Evolutionary conservation across 2,797 vertebrate genomes (phyloP).

Genomic region (Tapera naevia): DNA sequence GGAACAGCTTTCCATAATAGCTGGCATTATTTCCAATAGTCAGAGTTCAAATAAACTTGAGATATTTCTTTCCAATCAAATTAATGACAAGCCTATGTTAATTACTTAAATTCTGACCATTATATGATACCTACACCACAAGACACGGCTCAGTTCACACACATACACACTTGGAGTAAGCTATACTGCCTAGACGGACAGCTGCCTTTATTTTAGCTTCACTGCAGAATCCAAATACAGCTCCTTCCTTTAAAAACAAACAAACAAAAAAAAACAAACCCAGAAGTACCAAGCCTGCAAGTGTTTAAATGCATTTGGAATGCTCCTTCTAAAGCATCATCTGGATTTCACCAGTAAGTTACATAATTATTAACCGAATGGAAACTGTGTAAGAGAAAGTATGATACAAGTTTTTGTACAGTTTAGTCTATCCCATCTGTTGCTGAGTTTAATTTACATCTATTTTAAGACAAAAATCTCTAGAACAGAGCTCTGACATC

Average conservation of each 20-base stretch:
- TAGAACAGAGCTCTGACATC: background rate
- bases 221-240: background rate
- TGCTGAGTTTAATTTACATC: background rate
- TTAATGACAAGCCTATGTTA: background rate
- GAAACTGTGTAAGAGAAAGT: background rate
- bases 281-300: background rate
- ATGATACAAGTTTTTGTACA: background rate
- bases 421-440: background rate
- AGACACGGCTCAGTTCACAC: background rate
- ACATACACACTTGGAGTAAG: background rate
- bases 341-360: background rate
- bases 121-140: background rate
- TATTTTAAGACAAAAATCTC: constrained; percentile 1
- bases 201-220: background rate
- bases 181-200: background rate
- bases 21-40: background rate
- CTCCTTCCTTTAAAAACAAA: background rate
- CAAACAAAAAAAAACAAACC: background rate
- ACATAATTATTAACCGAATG: background rate
- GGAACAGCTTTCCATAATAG: background rate
- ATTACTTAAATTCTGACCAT: background rate
- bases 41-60: background rate
- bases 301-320: background rate
- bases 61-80: background rate
- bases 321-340: background rate